Percentiles rank a stretch among this genome's conserved stretches.
Evolutionary conservation across 2,888 invertebrate species (phyloP).

Genomic region (Nebria salina): DNA sequence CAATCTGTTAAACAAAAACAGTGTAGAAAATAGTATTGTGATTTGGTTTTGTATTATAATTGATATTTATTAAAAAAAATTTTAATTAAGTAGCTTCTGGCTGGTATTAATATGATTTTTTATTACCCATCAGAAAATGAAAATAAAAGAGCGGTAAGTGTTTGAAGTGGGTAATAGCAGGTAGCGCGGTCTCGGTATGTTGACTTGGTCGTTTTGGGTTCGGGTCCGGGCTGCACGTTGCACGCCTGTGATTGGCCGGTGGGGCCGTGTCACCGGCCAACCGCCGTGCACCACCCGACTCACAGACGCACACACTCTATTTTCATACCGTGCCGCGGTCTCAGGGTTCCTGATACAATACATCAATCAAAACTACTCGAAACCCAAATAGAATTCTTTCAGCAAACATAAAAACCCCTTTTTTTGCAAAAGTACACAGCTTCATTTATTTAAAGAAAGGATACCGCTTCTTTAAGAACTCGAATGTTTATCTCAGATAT

Average conservation of each 20-base stretch:
- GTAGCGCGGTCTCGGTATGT: constrained; percentile 31
- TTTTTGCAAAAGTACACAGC: too few species aligned
- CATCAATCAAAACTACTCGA: background rate
- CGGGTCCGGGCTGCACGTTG: constrained; percentile 31
- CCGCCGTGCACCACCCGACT: constrained; percentile 46
- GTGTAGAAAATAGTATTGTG: too few species aligned
- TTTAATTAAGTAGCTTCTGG: too few species aligned
- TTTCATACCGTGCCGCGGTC: background rate
- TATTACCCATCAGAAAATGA: background rate
- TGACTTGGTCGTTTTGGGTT: constrained; percentile 37
- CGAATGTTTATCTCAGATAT: background rate
- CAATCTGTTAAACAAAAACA: too few species aligned
- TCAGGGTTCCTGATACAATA: background rate
- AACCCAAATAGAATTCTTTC: background rate
- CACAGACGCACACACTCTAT: constrained; percentile 42
- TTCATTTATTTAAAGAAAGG: too few species aligned
- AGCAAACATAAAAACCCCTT: too few species aligned
- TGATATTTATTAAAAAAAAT: too few species aligned
- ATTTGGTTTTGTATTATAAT: too few species aligned
- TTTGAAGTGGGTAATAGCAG: constrained; percentile 14
- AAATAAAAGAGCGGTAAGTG: background rate
- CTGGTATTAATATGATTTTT: background rate
- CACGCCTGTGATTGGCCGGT: constrained; percentile 44
- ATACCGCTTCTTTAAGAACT: too few species aligned
- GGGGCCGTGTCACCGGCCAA: constrained; percentile 46